phyloP scores from a whole-genome alignment of 1,140 invertebrate genomes.

The Helicoverpa zea region DNA sequence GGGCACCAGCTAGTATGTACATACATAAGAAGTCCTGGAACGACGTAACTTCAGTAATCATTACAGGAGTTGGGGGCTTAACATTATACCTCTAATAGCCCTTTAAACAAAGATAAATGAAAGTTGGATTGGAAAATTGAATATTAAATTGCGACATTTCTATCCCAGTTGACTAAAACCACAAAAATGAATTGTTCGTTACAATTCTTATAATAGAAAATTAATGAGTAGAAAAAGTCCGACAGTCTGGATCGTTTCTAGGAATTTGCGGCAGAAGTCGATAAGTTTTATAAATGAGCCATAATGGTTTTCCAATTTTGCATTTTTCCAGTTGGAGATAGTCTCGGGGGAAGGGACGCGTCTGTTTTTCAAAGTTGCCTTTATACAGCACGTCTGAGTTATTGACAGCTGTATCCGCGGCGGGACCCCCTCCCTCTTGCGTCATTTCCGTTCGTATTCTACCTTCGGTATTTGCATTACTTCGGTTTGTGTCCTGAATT shows the following conservation, averaged over 20 bases:
- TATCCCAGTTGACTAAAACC: background rate
- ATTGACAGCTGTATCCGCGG: slow-evolving; percentile 40
- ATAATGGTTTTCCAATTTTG: slow-evolving; percentile 35
- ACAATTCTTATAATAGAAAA: slow-evolving; percentile 33
- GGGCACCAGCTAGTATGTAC: no score
- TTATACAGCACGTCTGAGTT: slow-evolving; percentile 33
- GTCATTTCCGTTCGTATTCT: slow-evolving; percentile 28
- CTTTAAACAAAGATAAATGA: background rate
- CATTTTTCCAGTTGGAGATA: slow-evolving; percentile 33
- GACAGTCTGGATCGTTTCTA: background rate
- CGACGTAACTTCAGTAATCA: background rate
- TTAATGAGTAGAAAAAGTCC: slow-evolving; percentile 32
- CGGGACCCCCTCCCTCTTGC: slow-evolving; percentile 20
- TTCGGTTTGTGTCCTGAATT: slow-evolving; percentile 24
- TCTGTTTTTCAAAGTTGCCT: slow-evolving; percentile 35
- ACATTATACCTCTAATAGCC: no score
- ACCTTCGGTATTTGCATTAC: slow-evolving; percentile 38
- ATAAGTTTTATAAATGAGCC: slow-evolving; percentile 37
- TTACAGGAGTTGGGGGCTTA: no score
- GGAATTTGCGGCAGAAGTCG: slow-evolving; percentile 6
- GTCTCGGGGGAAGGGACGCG: slow-evolving; percentile 7
- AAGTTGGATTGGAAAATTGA: background rate
- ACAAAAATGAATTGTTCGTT: background rate
- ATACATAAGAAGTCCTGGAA: background rate
- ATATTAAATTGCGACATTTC: background rate